Base-by-base conservation (phyloP, 2,888 invertebrate species). In the Mesoligia furuncula region DNA sequence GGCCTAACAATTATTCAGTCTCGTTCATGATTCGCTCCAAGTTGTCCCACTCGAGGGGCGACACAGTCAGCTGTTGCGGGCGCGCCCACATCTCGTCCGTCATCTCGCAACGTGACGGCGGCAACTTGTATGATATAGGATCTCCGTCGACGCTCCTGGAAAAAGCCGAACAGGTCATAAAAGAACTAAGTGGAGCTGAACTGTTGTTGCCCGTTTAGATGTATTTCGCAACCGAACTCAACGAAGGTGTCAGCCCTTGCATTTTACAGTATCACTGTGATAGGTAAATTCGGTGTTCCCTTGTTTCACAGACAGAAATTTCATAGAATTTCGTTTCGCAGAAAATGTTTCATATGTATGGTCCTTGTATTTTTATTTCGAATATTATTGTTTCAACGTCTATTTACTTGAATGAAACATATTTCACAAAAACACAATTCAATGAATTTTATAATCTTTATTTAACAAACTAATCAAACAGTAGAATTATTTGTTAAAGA, bases 111-210 rank as follows among this genome's bases (percentile, higher is more conserved):
- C 93, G 91, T 39, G 94, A 92, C 8, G 93, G 92, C 6, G 95
- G 94, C 83, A 96, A 89, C 83, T 95, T 95, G 92, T 95, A 95
- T 0, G 96, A 96, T 89, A 96, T 96, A 1, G 96, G 96, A 79
- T 96, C 95, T 2, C 96, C 95, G 1, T 91, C 91, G 13, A 94
- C 95, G 75, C 95, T 95, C 79, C 96, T 96, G 91, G 8, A 91
- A n/a, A 54, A 36, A n/a, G 3, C 15, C 31, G 27, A 31, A 74
- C 57, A n/a, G n/a, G 24, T 42, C 9, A 54, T n/a, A 24, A 13
- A 45, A 3, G n/a, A 31, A 79, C 31, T n/a, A 42, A 42, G 1
- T 57, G 17, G 6, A 15, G 39, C 51, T 51, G n/a, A 4, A 48
- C 39, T 57, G 51, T 5, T 31, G 8, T n/a, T 20, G 8, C 17